Percentiles rank a stretch among this genome's conserved stretches.
Conservation (phyloP, 2,113 vertebrate genomes). For the Upupa epops region DNA sequence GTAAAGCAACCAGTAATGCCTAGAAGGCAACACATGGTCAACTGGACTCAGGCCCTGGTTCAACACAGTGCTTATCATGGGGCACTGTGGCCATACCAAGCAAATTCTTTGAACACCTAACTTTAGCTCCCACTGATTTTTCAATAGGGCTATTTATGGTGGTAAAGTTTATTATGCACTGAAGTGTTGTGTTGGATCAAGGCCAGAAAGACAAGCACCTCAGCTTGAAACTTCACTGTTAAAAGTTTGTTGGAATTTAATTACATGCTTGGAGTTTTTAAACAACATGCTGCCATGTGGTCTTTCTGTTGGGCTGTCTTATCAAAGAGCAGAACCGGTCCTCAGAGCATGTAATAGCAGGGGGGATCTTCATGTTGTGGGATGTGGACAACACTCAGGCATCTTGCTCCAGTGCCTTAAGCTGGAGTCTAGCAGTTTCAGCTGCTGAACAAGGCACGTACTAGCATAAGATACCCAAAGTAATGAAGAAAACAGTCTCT, state of each 20-base stretch:
- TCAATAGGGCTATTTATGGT: neutral
- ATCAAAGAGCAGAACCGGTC: neutral
- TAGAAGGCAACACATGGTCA: neutral
- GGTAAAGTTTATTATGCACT: neutral
- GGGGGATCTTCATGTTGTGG: neutral
- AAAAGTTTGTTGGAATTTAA: neutral
- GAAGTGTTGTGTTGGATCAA: neutral
- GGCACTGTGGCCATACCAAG: neutral
- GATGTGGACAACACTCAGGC: neutral
- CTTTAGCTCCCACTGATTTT: neutral
- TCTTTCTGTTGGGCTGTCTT: neutral
- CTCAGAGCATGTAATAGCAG: neutral
- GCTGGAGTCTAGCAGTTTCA: neutral
- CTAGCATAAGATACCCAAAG: neutral
- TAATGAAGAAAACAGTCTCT: neutral
- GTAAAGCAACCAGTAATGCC: neutral
- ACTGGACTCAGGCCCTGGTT: neutral
- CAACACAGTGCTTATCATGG: neutral
- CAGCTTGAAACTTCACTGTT: neutral
- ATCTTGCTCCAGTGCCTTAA: neutral
- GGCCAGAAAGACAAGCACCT: neutral
- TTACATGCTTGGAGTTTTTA: neutral
- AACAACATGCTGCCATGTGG: accelerated
- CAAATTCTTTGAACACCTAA: neutral
- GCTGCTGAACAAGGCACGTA: neutral